Conservation (phyloP, 2,888 invertebrate genomes). For the Nymphalis urticae region DNA sequence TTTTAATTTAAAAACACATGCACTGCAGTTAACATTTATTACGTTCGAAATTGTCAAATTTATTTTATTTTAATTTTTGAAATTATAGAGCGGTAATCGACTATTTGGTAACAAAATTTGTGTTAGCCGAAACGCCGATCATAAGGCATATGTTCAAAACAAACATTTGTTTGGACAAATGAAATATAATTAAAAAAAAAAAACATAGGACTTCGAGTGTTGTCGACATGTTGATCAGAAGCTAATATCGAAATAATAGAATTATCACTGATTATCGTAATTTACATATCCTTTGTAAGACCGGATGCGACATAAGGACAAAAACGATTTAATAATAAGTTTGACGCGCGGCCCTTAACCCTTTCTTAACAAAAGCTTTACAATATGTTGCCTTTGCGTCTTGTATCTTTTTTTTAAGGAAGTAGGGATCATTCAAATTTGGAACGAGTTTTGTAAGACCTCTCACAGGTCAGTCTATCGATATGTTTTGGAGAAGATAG, state of each 20-base stretch:
- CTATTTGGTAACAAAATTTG: constrained; percentile 31
- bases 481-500: constrained; percentile 61
- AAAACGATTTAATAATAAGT: constrained; percentile 81
- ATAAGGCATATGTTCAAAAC: constrained; percentile 67
- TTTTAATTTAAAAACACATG: constrained; percentile 48
- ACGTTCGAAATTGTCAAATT: constrained; percentile 22
- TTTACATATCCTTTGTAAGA: constrained; percentile 77
- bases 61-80: constrained; percentile 28
- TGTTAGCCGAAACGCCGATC: constrained; percentile 24
- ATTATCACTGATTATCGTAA: constrained; percentile 79
- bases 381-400: constrained; percentile 74
- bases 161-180: constrained; percentile 59
- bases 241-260: constrained; percentile 76
- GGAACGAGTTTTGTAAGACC: constrained; percentile 71
- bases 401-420: constrained; percentile 67
- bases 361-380: constrained; percentile 78
- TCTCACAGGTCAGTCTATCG: constrained; percentile 72
- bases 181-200: constrained; percentile 48
- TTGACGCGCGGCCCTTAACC: constrained; percentile 74
- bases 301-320: constrained; percentile 78
- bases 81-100: constrained; percentile 30
- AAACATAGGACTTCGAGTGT: constrained; percentile 48
- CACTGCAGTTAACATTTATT: constrained; percentile 38
- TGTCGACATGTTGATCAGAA: constrained; percentile 73
- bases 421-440: constrained; percentile 76